phyloP scores from a whole-genome alignment of 1,140 invertebrate species.

The Asbolus verrucosus region DNA sequence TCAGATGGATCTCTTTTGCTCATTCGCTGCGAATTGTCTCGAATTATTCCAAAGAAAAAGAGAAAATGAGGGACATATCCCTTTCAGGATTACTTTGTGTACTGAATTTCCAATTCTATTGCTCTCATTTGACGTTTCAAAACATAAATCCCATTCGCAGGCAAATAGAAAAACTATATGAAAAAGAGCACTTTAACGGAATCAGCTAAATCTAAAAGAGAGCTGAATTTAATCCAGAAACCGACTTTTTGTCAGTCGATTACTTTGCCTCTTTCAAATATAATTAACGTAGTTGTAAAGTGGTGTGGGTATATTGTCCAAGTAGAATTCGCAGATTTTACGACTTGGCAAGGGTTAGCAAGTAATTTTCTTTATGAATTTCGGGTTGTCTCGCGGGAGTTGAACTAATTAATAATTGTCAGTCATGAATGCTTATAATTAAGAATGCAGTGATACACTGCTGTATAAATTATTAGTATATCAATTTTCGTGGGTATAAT shows the following conservation, averaged over 20 bases:
- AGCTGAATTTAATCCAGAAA: neutral
- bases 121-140: conserved; percentile 41
- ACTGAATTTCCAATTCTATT: conserved; percentile 40
- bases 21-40: conserved; percentile 38
- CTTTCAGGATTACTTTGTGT: conserved; percentile 45
- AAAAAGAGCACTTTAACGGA: conserved; percentile 16
- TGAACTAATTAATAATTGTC: conserved; percentile 40
- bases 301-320: conserved; percentile 1
- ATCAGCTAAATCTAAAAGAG: neutral
- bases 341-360: conserved; percentile 38
- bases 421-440: conserved; percentile 34
- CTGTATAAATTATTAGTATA: conserved; percentile 37
- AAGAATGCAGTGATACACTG: conserved; percentile 28
- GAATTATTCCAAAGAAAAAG: conserved; percentile 40
- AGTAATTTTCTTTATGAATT: conserved; percentile 43
- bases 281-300: conserved; percentile 18
- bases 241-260: conserved; percentile 13
- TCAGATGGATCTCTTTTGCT: conserved; percentile 39
- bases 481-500: conserved; percentile 40
- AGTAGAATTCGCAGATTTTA: conserved; percentile 24
- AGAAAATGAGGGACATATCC: conserved; percentile 42
- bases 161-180: conserved; percentile 21
- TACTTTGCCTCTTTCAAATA: neutral
- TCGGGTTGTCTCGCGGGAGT: conserved; percentile 20
- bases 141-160: conserved; percentile 35